Evolutionary conservation across 2,113 vertebrate genomes (phyloP).

Genomic region (Nycticebus coucang): DNA sequence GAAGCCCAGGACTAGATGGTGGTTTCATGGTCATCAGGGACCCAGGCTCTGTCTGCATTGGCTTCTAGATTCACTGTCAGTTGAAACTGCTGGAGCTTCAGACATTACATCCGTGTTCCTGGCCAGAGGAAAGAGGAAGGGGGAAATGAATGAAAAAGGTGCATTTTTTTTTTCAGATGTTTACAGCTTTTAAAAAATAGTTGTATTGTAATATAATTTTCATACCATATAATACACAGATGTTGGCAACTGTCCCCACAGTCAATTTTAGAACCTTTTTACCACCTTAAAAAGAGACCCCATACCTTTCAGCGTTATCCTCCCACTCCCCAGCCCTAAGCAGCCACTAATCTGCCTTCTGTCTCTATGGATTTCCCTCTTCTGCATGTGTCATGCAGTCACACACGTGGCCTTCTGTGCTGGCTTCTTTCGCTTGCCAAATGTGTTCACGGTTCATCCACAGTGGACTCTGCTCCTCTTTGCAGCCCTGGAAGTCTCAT

Average conservation of each 20-base stretch:
- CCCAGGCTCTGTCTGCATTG: background rate
- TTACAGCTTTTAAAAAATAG: background rate
- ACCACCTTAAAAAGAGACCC: background rate
- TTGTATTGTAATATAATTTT: background rate
- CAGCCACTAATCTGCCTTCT: no score
- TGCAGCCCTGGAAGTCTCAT: no score
- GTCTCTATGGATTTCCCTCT: no score
- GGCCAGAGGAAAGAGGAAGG: background rate
- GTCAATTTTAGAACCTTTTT: constrained; percentile 4
- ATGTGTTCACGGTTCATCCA: no score
- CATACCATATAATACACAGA: background rate
- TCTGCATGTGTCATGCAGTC: background rate
- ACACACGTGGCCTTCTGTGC: no score
- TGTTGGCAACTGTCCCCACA: background rate
- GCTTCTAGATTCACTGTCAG: background rate
- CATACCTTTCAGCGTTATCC: background rate
- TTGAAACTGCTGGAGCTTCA: background rate
- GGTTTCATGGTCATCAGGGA: background rate
- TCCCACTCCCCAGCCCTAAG: background rate
- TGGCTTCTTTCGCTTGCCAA: no score
- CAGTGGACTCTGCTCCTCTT: no score
- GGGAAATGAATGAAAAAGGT: background rate
- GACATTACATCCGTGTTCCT: background rate
- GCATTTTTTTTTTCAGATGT: background rate
- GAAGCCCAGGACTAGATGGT: background rate